These are phyloP conservation scores for Ceyx margarethae DNA, from an alignment of 2,113 vertebrate species.

Conservation along the genomic window DNA sequence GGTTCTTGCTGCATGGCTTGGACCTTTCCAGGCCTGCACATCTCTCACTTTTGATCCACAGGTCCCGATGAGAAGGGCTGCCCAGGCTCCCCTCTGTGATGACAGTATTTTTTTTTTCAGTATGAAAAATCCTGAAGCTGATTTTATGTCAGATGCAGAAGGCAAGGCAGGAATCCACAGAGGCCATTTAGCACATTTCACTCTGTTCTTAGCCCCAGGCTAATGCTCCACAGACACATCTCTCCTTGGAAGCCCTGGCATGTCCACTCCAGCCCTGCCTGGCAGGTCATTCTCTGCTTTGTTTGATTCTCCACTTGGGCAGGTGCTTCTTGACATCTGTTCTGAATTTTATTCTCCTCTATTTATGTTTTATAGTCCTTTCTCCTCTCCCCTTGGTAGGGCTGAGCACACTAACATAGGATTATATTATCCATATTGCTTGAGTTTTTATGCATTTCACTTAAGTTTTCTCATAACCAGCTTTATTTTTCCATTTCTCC, in stretches of 20 bases:
- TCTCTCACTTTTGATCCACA: rapidly evolving
- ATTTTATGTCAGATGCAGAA: neutral
- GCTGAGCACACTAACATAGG: neutral
- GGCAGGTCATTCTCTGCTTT: neutral
- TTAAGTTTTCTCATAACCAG: neutral
- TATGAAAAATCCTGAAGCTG: neutral
- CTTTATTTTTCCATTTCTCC: neutral
- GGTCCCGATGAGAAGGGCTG: neutral
- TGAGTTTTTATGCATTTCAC: neutral
- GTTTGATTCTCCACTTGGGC: neutral
- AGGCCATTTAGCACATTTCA: neutral
- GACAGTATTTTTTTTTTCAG: neutral
- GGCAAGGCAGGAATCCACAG: neutral
- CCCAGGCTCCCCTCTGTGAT: neutral
- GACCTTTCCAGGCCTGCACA: neutral
- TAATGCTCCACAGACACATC: neutral
- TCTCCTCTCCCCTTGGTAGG: neutral
- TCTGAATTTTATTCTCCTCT: constrained; percentile 19
- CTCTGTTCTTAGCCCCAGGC: neutral
- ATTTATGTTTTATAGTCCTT: constrained; percentile 38
- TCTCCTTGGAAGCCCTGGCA: neutral
- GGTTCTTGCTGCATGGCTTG: neutral
- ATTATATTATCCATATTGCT: neutral
- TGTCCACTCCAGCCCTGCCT: neutral
- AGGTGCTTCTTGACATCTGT: constrained; percentile 46